Base-by-base conservation (phyloP, 2,113 vertebrate genomes). In the Podilymbus podiceps region DNA sequence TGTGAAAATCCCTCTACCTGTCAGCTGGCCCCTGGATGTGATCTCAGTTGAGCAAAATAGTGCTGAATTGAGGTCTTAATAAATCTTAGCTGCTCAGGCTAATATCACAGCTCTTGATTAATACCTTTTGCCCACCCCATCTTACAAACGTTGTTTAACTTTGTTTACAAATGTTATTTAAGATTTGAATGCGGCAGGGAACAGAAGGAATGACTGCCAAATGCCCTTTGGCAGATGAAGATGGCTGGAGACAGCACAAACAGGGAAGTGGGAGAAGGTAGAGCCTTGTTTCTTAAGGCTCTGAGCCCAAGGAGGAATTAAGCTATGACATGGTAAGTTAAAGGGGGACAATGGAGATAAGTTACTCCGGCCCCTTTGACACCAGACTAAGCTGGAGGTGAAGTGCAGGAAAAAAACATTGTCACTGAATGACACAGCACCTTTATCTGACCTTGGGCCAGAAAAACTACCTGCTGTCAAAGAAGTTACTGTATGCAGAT, bases 51-150 rank as follows among this genome's bases (percentile, higher is more conserved):
- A 92, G 47, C 3, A 91, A 84, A 63, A 96, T 67, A 74, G 60
- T 79, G 77, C 49, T 91, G 79, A 89, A 84, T 59, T 71, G 44
- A 85, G n/a, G 23, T 94, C 75, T 85, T 93, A 23, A 82, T 93
- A 93, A 72, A 89, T 76, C 24, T 86, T 85, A 87, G 22, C 20
- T 31, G 38, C 9, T 30, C 18, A 82, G 19, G 6, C 3, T 90
- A 68, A 46, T n/a, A 63, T 47, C 58, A 87, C 15, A 63, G 28
- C 3, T 87, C 75, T 91, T 55, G n/a, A n/a, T 82, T 68, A 60
- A 46, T 13, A 46, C 0, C 1, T 64, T 79, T 87, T 79, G 17
- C 9, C 20, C 19, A 75, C 15, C 6, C 2, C 12, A 55, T 71
- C 15, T 83, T 62, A 74, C 2, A 49, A 90, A 85, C 9, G 5